These are phyloP conservation scores for Sternarchorhynchus goeldii DNA, from an alignment of 2,797 vertebrate species.

Conservation along the genomic window DNA sequence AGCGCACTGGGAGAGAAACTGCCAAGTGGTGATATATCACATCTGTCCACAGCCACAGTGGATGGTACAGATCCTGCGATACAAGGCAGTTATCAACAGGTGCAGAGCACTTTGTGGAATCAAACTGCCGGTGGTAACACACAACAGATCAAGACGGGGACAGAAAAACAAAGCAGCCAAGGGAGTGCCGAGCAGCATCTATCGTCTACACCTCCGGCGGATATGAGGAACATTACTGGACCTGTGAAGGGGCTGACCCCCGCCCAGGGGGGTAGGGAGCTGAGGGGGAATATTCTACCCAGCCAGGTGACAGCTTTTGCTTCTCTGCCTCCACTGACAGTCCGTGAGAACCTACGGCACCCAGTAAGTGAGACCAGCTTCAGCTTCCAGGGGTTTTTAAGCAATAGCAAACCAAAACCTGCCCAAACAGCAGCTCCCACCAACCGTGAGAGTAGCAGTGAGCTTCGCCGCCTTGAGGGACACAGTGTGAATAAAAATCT, in stretches of 20 bases:
- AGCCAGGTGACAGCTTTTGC: slow-evolving; percentile 62
- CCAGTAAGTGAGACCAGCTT: slow-evolving; percentile 77
- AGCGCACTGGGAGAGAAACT: slow-evolving; percentile 55
- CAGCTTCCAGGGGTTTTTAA: slow-evolving; percentile 68
- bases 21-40: slow-evolving; percentile 46
- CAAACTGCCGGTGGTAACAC: slow-evolving; percentile 50
- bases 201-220: slow-evolving; percentile 45
- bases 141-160: slow-evolving; percentile 26
- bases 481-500: slow-evolving; percentile 4
- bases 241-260: slow-evolving; percentile 67
- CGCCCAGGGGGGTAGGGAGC: slow-evolving; percentile 49
- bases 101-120: slow-evolving; percentile 53
- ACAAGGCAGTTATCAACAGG: slow-evolving; percentile 68
- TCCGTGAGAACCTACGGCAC: slow-evolving; percentile 75
- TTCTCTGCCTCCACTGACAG: slow-evolving; percentile 76
- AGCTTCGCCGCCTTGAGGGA: slow-evolving; percentile 1
- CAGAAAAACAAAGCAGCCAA: slow-evolving; percentile 11
- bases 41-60: slow-evolving; percentile 45
- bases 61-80: slow-evolving; percentile 51
- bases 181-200: slow-evolving; percentile 47
- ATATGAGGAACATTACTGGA: slow-evolving; percentile 53
- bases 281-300: slow-evolving; percentile 35
- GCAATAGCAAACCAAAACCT: slow-evolving; percentile 59
- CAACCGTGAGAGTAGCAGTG: slow-evolving; percentile 44
- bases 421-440: slow-evolving; percentile 28